Conservation (phyloP, 2,113 vertebrate species). For the Smithornis capensis region DNA sequence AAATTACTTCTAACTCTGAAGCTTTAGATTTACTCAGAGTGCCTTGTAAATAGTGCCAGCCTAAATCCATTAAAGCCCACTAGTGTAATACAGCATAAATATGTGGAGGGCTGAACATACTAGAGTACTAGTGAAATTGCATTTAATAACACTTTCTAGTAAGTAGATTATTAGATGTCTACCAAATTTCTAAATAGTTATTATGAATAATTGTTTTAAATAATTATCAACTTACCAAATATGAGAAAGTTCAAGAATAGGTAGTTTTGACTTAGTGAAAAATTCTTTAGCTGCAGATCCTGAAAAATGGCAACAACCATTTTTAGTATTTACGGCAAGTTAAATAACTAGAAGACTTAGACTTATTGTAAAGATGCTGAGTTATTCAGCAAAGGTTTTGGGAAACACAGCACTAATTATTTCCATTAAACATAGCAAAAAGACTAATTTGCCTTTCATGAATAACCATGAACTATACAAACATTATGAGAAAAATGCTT, state of each 20-base stretch:
- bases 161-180: not conserved
- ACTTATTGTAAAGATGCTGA: not conserved
- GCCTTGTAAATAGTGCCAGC: not conserved
- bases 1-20: not conserved
- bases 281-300: slow-evolving; percentile 98
- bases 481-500: not conserved
- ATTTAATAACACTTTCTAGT: not conserved
- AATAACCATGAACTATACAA: not conserved
- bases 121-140: not conserved
- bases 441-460: not conserved
- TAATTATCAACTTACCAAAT: slow-evolving; percentile 89
- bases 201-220: not conserved
- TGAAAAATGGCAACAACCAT: slow-evolving; percentile 76
- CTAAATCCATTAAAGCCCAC: not conserved
- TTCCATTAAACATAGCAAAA: not conserved
- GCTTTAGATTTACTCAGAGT: not conserved
- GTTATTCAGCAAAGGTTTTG: not conserved
- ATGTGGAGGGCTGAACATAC: not conserved
- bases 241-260: slow-evolving; percentile 98
- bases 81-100: not conserved
- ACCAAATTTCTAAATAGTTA: not conserved
- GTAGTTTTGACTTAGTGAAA: slow-evolving; percentile 99
- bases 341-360: not conserved
- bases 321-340: slow-evolving; percentile 53
- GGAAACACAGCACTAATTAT: not conserved